Base-by-base conservation (phyloP, 1,140 invertebrate genomes). In the Chironomus striatipennis region DNA sequence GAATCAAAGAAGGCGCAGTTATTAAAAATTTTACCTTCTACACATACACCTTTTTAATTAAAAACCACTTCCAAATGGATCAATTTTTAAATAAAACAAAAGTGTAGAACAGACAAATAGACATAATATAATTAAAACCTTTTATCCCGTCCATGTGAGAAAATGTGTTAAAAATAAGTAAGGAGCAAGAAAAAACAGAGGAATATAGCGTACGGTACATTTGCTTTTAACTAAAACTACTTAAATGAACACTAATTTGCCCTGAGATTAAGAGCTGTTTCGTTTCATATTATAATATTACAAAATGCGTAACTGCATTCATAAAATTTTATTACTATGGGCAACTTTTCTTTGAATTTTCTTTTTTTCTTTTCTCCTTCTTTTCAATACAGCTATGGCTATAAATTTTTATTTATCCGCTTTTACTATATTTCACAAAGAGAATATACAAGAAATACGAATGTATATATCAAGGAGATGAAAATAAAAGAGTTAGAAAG, bases 281-380 rank as follows among this genome's bases (percentile, higher is more conserved):
- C 12, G 12, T 57, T 57, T 57, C 47, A 57, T 57, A 57, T 12
- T 57, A 57, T 57, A 57, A 57, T 57, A 57, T 12, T 57, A 57
- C n/a, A 57, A 57, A 57, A n/a, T 57, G 47, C 47, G 47, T 57
- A 57, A 57, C 47, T 57, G 47, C 47, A 57, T 57, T 57, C 47
- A 57, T 57, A 57, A 57, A 57, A 57, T 57, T 57, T 57, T 57
- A 57, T 57, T 12, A n/a, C n/a, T n/a, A 57, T 57, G 47, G n/a
- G 4, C n/a, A 57, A 57, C 47, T 57, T 57, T 57, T 15, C 7
- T 15, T 57, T 15, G 47, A 5, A 5, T n/a, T 12, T 57, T 57
- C 12, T 12, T 57, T 57, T 47, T 57, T 15, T 57, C 47, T 34
- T 34, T 34, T 34, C 24, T 34, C 24, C 24, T 57, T 57, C 47